These are phyloP conservation scores for Heliconius himera DNA, from an alignment of 1,140 invertebrate species.

Conservation along the genomic window DNA sequence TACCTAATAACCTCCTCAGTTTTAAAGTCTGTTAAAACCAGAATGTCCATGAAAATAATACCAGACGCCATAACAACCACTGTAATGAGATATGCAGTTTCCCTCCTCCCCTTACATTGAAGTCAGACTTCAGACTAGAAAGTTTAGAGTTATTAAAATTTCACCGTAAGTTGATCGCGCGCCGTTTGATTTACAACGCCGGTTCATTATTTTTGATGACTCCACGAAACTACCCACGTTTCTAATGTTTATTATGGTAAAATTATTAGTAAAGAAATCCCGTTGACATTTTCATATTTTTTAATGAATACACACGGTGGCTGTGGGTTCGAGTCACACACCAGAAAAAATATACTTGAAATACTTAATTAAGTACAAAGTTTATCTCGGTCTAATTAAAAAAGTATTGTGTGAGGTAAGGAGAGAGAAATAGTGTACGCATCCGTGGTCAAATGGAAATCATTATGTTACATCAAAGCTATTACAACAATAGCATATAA, in stretches of 20 bases:
- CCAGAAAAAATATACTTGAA: not conserved
- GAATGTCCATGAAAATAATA: no score
- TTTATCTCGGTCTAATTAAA: no score
- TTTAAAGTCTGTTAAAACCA: no score
- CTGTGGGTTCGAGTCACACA: not conserved
- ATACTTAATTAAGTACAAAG: no score
- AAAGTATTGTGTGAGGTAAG: no score
- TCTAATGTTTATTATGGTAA: constrained; percentile 5
- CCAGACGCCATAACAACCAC: not conserved
- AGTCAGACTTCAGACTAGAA: constrained; percentile 49
- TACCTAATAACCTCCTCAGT: no score
- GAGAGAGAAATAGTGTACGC: no score
- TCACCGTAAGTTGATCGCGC: constrained; percentile 67
- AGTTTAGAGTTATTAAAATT: constrained; percentile 74
- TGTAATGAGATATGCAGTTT: constrained; percentile 8
- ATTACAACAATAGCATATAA: no score
- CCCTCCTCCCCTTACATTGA: not conserved
- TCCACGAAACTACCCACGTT: not conserved
- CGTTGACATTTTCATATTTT: not conserved
- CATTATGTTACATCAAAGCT: no score
- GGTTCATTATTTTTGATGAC: constrained; percentile 24
- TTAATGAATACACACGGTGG: not conserved
- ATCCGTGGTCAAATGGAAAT: no score
- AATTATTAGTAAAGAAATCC: not conserved
- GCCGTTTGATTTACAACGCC: constrained; percentile 51